Percentiles rank a stretch among this genome's conserved stretches.
These are phyloP conservation scores for Dorcus parallelipipedus DNA, from an alignment of 2,888 invertebrate genomes.

Conservation along the genomic window DNA sequence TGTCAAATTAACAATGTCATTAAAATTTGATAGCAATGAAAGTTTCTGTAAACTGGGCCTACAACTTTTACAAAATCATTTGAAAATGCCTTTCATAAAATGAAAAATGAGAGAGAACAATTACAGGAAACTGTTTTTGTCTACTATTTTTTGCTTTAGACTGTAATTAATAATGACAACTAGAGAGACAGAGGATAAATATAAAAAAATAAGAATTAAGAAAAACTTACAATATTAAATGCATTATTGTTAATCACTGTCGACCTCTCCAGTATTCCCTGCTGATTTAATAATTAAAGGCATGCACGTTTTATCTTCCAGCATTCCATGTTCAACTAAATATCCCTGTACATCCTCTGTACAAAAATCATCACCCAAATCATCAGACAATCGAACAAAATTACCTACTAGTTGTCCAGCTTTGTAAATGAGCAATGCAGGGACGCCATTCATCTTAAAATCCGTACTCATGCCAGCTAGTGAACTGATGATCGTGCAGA, in stretches of 20 bases:
- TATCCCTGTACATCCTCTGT: conserved; percentile 87
- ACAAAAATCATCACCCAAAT: conserved; percentile 87
- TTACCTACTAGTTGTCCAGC: conserved; percentile 87
- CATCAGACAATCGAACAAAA: conserved; percentile 82
- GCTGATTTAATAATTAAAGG: conserved; percentile 48
- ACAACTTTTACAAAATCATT: too few species aligned
- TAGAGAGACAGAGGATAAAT: neutral
- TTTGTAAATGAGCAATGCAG: conserved; percentile 89
- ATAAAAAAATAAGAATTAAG: neutral
- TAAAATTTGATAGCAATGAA: too few species aligned
- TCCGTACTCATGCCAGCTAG: conserved; percentile 81
- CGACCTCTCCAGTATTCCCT: conserved; percentile 19
- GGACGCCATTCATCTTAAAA: conserved; percentile 84
- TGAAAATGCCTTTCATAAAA: too few species aligned
- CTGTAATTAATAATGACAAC: too few species aligned
- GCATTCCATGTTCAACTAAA: conserved; percentile 79
- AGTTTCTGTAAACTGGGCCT: too few species aligned
- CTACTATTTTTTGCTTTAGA: too few species aligned
- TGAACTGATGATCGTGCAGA: conserved; percentile 80
- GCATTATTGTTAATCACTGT: conserved; percentile 13
- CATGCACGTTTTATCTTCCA: conserved; percentile 66
- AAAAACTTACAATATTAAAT: neutral
- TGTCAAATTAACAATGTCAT: too few species aligned
- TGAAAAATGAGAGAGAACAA: too few species aligned
- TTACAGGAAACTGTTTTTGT: too few species aligned